Percentiles rank a stretch among this genome's conserved stretches.
phyloP scores from a whole-genome alignment of 2,888 invertebrate genomes.

The Odontocerum albicorne region DNA sequence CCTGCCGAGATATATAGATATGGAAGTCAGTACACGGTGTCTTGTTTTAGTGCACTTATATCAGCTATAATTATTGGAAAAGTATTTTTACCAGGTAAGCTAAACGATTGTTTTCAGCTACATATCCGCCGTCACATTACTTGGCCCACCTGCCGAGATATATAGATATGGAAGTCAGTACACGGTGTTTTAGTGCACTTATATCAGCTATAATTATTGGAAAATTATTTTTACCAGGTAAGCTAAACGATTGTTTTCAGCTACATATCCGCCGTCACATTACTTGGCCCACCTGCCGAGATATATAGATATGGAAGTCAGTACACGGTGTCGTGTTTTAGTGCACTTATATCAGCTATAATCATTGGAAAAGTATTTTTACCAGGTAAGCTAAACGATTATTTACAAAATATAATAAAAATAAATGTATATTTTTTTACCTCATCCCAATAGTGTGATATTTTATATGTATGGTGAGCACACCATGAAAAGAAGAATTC shows the following conservation, averaged over 20 bases:
- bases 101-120: constrained; percentile 1
- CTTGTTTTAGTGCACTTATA: constrained; percentile 59
- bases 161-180: constrained; percentile 73
- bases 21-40: constrained; percentile 67
- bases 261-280: constrained; percentile 52
- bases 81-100: constrained; percentile 55
- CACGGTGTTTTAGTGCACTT: constrained; percentile 58
- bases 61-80: constrained; percentile 56
- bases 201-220: constrained; percentile 57
- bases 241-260: constrained; percentile 26
- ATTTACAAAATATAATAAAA: background rate
- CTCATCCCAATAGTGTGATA: too few species aligned
- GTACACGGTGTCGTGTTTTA: constrained; percentile 61
- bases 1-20: constrained; percentile 74
- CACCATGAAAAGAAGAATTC: too few species aligned
- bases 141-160: constrained; percentile 74
- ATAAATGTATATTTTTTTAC: too few species aligned
- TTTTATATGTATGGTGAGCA: too few species aligned
- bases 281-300: constrained; percentile 74
- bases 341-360: constrained; percentile 58
- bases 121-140: constrained; percentile 57
- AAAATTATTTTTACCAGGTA: constrained; percentile 56
- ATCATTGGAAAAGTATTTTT: constrained; percentile 55
- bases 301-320: constrained; percentile 72
- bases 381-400: constrained; percentile 46